phyloP scores from a whole-genome alignment of 2,113 vertebrate genomes.

The Caranx melampygus region DNA sequence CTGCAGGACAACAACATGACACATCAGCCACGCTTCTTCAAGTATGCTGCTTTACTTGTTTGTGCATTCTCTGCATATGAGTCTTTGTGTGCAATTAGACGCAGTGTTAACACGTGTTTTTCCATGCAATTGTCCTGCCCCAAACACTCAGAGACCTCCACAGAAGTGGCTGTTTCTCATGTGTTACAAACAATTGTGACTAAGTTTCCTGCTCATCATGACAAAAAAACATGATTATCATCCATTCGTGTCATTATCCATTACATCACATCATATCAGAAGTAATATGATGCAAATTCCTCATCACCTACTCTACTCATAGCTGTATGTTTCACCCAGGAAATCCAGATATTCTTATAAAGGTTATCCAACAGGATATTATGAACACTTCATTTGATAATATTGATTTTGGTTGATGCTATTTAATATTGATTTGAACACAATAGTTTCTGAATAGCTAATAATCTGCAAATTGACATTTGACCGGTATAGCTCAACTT shows the following conservation, averaged over 20 bases:
- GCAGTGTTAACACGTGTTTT: neutral
- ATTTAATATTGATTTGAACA: neutral
- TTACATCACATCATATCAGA: neutral
- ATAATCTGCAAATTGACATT: neutral
- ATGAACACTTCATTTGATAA: neutral
- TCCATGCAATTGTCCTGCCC: neutral
- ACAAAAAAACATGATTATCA: neutral
- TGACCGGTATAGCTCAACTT: neutral
- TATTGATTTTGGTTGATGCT: too few species aligned
- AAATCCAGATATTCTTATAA: neutral
- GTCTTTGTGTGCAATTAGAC: slow-evolving; percentile 13
- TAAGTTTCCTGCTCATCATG: neutral
- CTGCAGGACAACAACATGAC: slow-evolving; percentile 90
- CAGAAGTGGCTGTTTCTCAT: neutral
- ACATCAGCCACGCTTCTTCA: slow-evolving; percentile 94
- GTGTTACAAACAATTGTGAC: neutral
- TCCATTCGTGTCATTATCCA: neutral
- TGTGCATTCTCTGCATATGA: neutral
- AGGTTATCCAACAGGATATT: neutral
- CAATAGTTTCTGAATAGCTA: neutral
- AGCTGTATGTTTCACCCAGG: neutral
- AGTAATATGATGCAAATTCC: neutral
- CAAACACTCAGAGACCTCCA: neutral
- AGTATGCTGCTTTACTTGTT: slow-evolving; percentile 76
- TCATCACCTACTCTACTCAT: neutral